These are phyloP conservation scores for Uloborus plumipes DNA, from an alignment of 2,888 invertebrate species.

Conservation along the genomic window DNA sequence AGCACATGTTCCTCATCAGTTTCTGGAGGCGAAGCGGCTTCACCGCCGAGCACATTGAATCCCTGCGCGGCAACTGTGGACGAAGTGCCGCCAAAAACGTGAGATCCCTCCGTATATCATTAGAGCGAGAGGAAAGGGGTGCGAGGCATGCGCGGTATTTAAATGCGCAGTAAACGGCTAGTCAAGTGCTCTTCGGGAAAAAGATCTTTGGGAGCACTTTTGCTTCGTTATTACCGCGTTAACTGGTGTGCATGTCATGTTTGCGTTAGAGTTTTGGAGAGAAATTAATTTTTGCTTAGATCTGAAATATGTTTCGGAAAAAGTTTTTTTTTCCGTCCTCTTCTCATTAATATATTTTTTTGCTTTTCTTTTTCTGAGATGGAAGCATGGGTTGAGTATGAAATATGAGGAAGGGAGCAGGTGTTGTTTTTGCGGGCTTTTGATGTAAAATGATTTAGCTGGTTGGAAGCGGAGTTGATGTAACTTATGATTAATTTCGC, in stretches of 20 bases:
- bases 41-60: neutral
- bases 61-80: conserved; percentile 45
- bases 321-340: conserved; percentile 34
- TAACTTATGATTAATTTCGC: no score
- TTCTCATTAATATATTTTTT: conserved; percentile 38
- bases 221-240: no score
- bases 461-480: neutral
- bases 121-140: neutral
- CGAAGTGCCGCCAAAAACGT: conserved; percentile 18
- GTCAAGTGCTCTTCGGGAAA: no score
- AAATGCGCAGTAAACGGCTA: conserved; percentile 26
- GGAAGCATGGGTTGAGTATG: conserved; percentile 29
- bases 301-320: neutral
- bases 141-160: conserved; percentile 32
- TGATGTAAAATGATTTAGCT: conserved; percentile 12
- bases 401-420: conserved; percentile 8
- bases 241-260: conserved; percentile 9
- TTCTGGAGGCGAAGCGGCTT: neutral
- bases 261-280: conserved; percentile 15
- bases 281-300: conserved; percentile 34
- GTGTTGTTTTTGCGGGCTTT: conserved; percentile 15
- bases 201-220: no score
- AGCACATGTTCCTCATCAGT: no score
- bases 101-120: conserved; percentile 43
- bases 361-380: conserved; percentile 23